phyloP scores from a whole-genome alignment of 2,113 vertebrate species.

The Lycaon pictus region DNA sequence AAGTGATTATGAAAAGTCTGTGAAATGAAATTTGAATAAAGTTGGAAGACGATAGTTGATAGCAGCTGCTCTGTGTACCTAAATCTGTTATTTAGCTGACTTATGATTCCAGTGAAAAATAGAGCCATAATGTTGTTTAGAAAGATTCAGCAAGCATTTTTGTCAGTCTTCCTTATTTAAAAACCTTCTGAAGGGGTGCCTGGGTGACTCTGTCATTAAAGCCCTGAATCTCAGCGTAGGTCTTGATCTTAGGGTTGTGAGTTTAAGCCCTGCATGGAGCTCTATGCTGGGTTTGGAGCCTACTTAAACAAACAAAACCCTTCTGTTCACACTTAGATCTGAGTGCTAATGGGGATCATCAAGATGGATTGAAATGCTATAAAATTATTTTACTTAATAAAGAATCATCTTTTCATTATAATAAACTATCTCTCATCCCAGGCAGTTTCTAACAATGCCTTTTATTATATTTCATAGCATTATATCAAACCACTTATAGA shows the following conservation, averaged over 20 bases:
- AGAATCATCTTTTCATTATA: constrained; percentile 33
- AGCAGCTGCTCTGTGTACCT: neutral
- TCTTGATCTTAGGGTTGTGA: neutral
- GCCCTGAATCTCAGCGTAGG: neutral
- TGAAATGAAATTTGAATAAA: constrained; percentile 21
- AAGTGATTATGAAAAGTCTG: neutral
- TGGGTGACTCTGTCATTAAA: neutral
- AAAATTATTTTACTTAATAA: constrained; percentile 47
- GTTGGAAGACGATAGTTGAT: neutral
- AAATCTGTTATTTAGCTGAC: neutral
- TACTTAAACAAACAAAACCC: neutral
- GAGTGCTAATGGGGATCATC: neutral
- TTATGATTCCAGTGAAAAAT: constrained; percentile 45
- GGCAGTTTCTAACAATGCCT: neutral
- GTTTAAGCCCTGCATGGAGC: neutral
- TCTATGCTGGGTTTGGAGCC: neutral
- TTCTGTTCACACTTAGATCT: constrained; percentile 10
- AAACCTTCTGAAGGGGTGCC: neutral
- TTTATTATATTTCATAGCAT: neutral
- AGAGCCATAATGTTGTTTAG: neutral
- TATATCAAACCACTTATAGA: neutral
- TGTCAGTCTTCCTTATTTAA: neutral
- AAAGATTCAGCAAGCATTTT: constrained; percentile 51
- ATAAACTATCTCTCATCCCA: neutral
- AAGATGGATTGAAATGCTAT: neutral